These are phyloP conservation scores for Hartigia nigra DNA, from an alignment of 2,888 invertebrate genomes.

Conservation along the genomic window DNA sequence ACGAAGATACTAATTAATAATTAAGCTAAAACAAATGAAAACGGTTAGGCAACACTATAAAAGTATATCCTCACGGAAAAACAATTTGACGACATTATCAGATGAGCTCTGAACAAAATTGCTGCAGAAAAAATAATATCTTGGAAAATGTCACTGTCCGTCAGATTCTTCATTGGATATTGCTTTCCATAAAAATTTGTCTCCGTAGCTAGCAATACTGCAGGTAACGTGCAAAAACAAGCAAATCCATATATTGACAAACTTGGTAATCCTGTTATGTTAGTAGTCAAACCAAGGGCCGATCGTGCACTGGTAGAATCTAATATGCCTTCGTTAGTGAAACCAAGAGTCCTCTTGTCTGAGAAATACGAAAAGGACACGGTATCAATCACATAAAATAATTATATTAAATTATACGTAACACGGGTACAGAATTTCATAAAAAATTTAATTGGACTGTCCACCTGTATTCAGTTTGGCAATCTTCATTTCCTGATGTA, in stretches of 20 bases:
- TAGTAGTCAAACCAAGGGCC: constrained; percentile 59
- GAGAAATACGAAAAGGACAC: not conserved
- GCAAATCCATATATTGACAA: constrained; percentile 59
- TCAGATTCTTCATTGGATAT: constrained; percentile 45
- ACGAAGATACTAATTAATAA: no score
- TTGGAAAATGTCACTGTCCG: constrained; percentile 40
- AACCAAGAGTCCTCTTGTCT: constrained; percentile 61
- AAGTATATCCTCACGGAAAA: constrained; percentile 51
- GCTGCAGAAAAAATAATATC: constrained; percentile 55
- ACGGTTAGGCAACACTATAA: no score
- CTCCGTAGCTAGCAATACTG: constrained; percentile 55
- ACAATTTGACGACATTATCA: constrained; percentile 61
- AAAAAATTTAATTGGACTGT: no score
- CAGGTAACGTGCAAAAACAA: constrained; percentile 56
- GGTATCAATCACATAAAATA: not conserved
- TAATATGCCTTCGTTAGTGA: constrained; percentile 52
- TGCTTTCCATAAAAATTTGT: constrained; percentile 55
- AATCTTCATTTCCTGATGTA: constrained; percentile 50
- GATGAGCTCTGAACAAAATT: constrained; percentile 57
- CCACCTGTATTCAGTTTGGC: constrained; percentile 59
- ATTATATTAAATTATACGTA: not conserved
- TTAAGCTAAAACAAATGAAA: no score
- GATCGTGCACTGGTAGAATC: constrained; percentile 50
- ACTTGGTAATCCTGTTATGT: constrained; percentile 55
- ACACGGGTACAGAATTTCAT: not conserved